A percentile compares a stretch with the other conserved stretches of the same genome.
Conservation (phyloP, 2,888 invertebrate genomes). For the Agriopis aurantiaria region DNA sequence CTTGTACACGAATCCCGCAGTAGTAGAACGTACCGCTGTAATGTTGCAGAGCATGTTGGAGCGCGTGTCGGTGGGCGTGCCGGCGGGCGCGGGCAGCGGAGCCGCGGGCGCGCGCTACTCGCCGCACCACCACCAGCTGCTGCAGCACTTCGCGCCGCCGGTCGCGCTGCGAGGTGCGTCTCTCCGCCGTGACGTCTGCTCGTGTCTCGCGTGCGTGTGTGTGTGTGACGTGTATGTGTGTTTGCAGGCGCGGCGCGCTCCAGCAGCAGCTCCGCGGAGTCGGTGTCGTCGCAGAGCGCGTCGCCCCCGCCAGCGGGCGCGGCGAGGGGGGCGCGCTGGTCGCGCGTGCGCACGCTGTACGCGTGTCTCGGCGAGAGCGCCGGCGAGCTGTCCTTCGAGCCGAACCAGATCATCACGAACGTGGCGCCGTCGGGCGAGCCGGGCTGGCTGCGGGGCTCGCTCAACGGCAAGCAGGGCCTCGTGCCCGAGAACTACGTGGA, state of each 20-base stretch:
- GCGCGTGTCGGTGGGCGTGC: constrained; percentile 30
- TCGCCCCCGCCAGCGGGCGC: constrained; percentile 65
- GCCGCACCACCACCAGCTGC: constrained; percentile 76
- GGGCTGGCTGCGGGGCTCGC: constrained; percentile 98
- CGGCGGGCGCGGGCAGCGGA: constrained; percentile 48
- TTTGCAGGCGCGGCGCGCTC: constrained; percentile 58
- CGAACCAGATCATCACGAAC: constrained; percentile 98
- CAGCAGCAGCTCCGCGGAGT: constrained; percentile 93
- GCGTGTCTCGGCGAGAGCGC: constrained; percentile 98
- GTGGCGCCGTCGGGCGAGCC: constrained; percentile 97
- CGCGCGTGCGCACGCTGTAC: constrained; percentile 97
- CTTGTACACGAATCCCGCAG: too few species aligned
- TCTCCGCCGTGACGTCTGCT: neutral
- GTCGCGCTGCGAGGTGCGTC: constrained; percentile 68
- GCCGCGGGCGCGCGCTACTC: constrained; percentile 63
- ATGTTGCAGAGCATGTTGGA: constrained; percentile 33
- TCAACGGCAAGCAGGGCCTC: constrained; percentile 96
- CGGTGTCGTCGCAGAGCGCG: constrained; percentile 88
- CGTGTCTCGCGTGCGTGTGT: too few species aligned
- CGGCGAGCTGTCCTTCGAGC: constrained; percentile 98
- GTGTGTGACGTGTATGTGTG: neutral
- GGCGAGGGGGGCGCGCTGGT: constrained; percentile 56
- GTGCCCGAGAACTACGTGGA: constrained; percentile 99
- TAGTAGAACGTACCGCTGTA: neutral
- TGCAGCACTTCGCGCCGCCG: constrained; percentile 86